phyloP scores from a whole-genome alignment of 23 tunicate genomes.

The Pegea sp. region DNA sequence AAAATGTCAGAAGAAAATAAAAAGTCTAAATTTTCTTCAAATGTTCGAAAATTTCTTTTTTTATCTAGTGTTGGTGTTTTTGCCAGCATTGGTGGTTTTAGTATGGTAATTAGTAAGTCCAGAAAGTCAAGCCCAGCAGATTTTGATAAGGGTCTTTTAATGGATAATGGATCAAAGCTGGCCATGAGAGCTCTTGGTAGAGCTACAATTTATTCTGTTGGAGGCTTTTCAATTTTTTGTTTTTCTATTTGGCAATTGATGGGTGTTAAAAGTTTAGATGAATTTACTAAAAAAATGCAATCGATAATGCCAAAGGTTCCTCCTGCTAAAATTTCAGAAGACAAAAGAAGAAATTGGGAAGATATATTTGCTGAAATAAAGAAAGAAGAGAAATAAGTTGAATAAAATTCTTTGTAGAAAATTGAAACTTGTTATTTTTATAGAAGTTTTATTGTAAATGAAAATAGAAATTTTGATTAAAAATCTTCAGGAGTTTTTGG shows the following conservation, averaged over 20 bases:
- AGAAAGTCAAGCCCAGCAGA: conserved; percentile 19
- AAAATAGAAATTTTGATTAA: too few relatives aligned
- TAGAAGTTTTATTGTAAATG: too few relatives aligned
- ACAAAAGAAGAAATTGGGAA: conserved; percentile 72
- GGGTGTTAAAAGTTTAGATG: conserved; percentile 54
- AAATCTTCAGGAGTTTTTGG: too few relatives aligned
- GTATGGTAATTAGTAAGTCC: conserved; percentile 44
- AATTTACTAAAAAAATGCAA: conserved; percentile 61
- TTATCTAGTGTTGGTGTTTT: conserved; percentile 29
- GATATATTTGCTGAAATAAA: conserved; percentile 57
- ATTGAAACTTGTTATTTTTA: too few relatives aligned
- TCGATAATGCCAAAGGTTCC: conserved; percentile 44
- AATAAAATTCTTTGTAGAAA: too few relatives aligned
- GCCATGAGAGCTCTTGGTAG: conserved; percentile 68
- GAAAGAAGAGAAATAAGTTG: too few relatives aligned
- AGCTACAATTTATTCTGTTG: conserved; percentile 70
- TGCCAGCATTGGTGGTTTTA: conserved; percentile 61
- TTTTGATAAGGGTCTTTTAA: conserved; percentile 3
- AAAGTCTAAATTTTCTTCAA: too few relatives aligned
- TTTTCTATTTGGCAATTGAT: conserved; percentile 48
- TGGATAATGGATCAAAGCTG: conserved; percentile 53
- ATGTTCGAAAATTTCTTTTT: too few relatives aligned
- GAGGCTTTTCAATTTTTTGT: conserved; percentile 77
- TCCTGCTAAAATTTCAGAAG: conserved; percentile 18
- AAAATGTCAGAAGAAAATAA: too few relatives aligned